Percentiles rank a stretch among this genome's conserved stretches.
Conservation (phyloP, 1,140 invertebrate species). For the Triops longicaudatus region DNA sequence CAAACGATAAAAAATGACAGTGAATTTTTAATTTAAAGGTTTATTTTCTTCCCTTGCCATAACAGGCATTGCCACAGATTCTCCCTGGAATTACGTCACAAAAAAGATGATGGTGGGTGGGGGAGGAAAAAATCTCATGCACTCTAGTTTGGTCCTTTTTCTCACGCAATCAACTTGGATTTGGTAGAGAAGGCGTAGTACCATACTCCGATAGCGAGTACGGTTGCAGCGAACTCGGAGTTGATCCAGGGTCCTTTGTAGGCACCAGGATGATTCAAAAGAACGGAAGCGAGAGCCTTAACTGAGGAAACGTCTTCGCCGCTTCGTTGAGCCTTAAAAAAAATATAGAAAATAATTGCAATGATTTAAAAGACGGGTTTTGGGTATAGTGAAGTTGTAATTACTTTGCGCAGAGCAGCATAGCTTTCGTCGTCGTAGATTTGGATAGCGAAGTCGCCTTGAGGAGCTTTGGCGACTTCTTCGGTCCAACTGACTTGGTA, state of each 20-base stretch:
- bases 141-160: background rate
- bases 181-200: constrained; percentile 79
- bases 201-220: constrained; percentile 65
- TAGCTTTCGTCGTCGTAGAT: constrained; percentile 87
- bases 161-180: constrained; percentile 60
- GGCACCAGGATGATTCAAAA: constrained; percentile 70
- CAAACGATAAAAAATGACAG: background rate
- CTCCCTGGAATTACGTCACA: background rate
- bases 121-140: background rate
- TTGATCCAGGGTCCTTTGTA: constrained; percentile 87
- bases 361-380: background rate
- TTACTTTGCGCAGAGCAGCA: constrained; percentile 64
- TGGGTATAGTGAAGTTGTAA: constrained; percentile 39
- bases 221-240: constrained; percentile 77
- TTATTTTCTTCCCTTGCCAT: background rate
- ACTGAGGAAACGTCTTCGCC: constrained; percentile 48
- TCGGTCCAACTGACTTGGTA: constrained; percentile 88
- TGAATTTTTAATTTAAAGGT: background rate
- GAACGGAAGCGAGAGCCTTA: constrained; percentile 63
- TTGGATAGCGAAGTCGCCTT: constrained; percentile 68
- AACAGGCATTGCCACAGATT: background rate
- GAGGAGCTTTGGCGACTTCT: constrained; percentile 65
- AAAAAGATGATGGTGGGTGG: background rate
- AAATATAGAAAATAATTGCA: constrained; percentile 33
- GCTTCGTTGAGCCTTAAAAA: constrained; percentile 43